phyloP scores from a whole-genome alignment of 2,113 vertebrate species.

The Grallaria varia region DNA sequence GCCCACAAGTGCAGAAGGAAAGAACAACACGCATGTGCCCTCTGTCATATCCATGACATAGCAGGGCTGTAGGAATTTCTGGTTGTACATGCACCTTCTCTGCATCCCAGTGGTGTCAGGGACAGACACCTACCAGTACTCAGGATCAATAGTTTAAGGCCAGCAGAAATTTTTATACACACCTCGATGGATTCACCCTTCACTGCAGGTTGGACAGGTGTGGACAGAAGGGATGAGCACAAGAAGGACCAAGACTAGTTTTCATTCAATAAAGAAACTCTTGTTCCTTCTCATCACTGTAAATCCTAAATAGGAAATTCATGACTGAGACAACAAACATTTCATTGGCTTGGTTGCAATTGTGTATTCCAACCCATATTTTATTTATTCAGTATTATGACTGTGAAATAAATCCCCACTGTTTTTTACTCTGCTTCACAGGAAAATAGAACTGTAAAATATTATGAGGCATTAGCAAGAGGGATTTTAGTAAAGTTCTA shows the following conservation, averaged over 20 bases:
- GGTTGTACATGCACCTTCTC: neutral
- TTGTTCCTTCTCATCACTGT: neutral
- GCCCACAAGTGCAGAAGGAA: neutral
- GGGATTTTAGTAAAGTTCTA: neutral
- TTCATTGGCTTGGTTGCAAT: neutral
- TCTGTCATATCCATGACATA: rapidly evolving
- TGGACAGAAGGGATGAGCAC: neutral
- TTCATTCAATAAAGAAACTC: neutral
- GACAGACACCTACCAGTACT: neutral
- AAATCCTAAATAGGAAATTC: neutral
- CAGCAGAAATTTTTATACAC: rapidly evolving
- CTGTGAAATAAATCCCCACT: neutral
- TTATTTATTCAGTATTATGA: neutral
- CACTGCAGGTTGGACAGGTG: neutral
- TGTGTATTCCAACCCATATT: neutral
- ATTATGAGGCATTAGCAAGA: neutral
- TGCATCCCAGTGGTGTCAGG: neutral
- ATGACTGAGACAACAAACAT: neutral
- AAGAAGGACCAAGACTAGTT: neutral
- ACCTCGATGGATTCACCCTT: neutral
- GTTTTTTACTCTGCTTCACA: neutral
- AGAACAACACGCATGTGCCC: rapidly evolving
- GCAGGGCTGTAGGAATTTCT: neutral
- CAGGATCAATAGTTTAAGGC: neutral
- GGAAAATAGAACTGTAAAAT: neutral